Conservation (phyloP, 2,113 vertebrate genomes). For the Rattus rattus region DNA sequence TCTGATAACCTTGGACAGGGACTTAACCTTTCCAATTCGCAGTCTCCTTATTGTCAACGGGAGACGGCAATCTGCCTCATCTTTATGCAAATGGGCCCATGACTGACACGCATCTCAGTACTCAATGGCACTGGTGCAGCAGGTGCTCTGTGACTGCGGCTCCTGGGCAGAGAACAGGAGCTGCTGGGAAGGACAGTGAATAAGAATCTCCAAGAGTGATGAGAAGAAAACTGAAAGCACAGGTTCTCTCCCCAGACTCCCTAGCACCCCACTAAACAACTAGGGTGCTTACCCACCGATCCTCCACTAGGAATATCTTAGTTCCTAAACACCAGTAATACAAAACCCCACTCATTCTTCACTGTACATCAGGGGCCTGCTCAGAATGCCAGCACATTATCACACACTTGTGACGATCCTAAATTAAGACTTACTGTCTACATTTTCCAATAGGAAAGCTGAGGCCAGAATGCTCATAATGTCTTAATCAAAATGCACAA, state of each 20-base stretch:
- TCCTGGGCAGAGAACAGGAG: neutral
- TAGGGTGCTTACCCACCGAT: neutral
- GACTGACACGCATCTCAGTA: neutral
- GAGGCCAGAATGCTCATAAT: neutral
- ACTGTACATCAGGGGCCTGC: neutral
- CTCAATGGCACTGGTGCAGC: neutral
- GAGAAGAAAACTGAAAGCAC: neutral
- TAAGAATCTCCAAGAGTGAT: neutral
- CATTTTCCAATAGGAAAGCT: neutral
- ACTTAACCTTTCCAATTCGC: neutral
- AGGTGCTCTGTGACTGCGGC: neutral
- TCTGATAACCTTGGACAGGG: neutral
- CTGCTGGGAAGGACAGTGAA: neutral
- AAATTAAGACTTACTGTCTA: neutral
- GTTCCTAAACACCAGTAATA: neutral
- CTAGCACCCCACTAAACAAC: neutral
- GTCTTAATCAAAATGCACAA: neutral
- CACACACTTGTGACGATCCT: neutral
- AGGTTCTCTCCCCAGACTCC: neutral
- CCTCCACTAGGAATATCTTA: neutral
- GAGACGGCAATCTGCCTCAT: neutral
- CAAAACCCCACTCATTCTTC: neutral
- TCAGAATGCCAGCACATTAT: neutral
- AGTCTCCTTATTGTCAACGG: neutral
- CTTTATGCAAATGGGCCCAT: constrained; percentile 4